Evolutionary conservation across 2,797 vertebrate genomes (phyloP), one percentile per base, ranked within the genome.

Genomic region (Mallotus villosus): DNA sequence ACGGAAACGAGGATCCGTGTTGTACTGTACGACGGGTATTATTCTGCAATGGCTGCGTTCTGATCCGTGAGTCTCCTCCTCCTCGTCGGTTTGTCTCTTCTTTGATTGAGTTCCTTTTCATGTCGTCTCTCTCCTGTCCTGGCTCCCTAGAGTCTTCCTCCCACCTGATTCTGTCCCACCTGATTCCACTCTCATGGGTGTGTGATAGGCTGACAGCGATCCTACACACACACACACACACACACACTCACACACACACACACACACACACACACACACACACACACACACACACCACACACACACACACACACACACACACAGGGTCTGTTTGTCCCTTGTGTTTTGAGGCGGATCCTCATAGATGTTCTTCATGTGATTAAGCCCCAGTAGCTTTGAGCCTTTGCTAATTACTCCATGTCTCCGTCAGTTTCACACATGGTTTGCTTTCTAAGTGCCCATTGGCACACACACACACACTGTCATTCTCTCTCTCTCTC

Each of bases 21-120:
- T 99, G 74, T 99, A 99, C 90, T 99, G 97, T 86, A 99, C 97
- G 17, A 99, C 97, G 46, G 97, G 97, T 85, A 98, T 99, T 86
- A 96, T 99, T 79, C 94, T 99, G 72, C 97, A 99, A 92, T 99
- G 98, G 98, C 97, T 99, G 53, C 97, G 95, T 81, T 97, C 97
- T 74, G 97, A 99, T 86, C 87, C 90, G 97, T 99, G 92, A 96
- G 97, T 96, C 72, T 51, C 41, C 24, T 51, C 41, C 51, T 68
- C 65, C 29, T 29, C 29, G 2, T 29, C 29, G 2, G 2, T 32
- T 24, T 68, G 14, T 16, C 51, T 57, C n/a, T 9, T 34, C 19
- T 59, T 32, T 32, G n/a, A n/a, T n/a, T n/a, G n/a, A n/a, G n/a
- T n/a, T n/a, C n/a, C n/a, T n/a, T n/a, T 68, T 58, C 51, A 32